Percentiles rank a stretch among this genome's conserved stretches.
Conservation (phyloP, 2,113 vertebrate species). For the Columba janthina region DNA sequence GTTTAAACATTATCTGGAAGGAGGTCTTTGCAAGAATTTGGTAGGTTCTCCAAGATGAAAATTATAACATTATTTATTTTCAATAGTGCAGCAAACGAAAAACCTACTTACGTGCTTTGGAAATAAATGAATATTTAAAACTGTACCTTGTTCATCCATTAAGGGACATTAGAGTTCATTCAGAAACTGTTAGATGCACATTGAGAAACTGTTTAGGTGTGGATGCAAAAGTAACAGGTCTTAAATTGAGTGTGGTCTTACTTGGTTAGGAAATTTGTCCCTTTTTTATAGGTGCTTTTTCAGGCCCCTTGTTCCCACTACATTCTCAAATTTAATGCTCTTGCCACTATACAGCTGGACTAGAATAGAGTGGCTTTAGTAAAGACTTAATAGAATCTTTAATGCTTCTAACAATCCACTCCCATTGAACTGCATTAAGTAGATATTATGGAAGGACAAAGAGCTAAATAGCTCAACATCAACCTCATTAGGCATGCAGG, state of each 20-base stretch:
- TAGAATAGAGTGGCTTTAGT: slow-evolving; percentile 88
- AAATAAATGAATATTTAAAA: slow-evolving; percentile 4
- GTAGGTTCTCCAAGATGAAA: not conserved
- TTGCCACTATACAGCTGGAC: slow-evolving; percentile 82
- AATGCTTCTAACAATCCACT: slow-evolving; percentile 93
- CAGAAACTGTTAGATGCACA: not conserved
- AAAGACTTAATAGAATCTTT: slow-evolving; percentile 99
- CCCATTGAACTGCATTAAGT: slow-evolving; percentile 98
- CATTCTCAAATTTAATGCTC: slow-evolving; percentile 79
- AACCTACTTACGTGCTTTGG: not conserved
- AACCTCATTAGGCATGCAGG: slow-evolving; percentile 94
- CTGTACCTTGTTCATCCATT: not conserved
- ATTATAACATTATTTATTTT: not conserved
- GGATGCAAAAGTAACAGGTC: slow-evolving; percentile 26
- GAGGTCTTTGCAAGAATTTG: not conserved
- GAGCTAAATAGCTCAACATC: slow-evolving; percentile 96
- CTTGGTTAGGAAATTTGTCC: slow-evolving; percentile 61
- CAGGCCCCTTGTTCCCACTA: slow-evolving; percentile 53
- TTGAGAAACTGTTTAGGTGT: not conserved
- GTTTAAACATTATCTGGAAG: not conserved
- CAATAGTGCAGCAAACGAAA: not conserved
- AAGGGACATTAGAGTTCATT: not conserved
- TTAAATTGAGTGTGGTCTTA: slow-evolving; percentile 48
- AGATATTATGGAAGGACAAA: slow-evolving; percentile 97
- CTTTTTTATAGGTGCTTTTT: slow-evolving; percentile 73